Evolutionary conservation across 2,888 invertebrate species (phyloP).

Genomic region (Lasius fuliginosus): DNA sequence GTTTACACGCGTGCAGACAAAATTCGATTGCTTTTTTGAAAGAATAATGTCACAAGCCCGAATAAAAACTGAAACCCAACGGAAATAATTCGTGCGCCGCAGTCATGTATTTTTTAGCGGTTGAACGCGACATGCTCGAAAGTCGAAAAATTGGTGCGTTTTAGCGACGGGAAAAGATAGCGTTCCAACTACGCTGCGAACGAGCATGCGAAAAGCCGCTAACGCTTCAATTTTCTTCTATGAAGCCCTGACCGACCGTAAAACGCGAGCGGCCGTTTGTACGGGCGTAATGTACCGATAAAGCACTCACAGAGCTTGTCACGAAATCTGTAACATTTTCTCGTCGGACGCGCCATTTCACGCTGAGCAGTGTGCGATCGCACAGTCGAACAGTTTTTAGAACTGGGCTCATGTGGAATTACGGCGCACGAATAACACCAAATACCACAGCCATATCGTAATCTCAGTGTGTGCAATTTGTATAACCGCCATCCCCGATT

Average conservation of each 20-base stretch:
- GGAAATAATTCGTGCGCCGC: conserved; percentile 43
- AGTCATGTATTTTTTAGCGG: conserved; percentile 38
- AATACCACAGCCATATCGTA: conserved; percentile 62
- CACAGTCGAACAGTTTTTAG: conserved; percentile 62
- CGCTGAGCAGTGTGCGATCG: not conserved
- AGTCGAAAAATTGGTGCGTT: conserved; percentile 43
- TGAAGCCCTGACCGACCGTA: conserved; percentile 40
- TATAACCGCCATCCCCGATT: conserved; percentile 73
- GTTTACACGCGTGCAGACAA: conserved; percentile 23
- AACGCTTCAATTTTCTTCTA: conserved; percentile 54
- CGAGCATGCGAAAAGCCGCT: conserved; percentile 34
- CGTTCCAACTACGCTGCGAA: not conserved
- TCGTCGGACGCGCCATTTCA: conserved; percentile 50
- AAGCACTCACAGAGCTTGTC: conserved; percentile 36
- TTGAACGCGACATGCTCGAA: not conserved
- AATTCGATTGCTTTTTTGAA: conserved; percentile 27
- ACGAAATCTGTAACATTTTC: conserved; percentile 60
- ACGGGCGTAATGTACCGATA: conserved; percentile 34
- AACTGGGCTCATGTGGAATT: conserved; percentile 66
- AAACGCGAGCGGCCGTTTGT: conserved; percentile 41
- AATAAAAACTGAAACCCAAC: conserved; percentile 42
- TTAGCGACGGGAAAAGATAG: conserved; percentile 19
- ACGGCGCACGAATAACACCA: conserved; percentile 77
- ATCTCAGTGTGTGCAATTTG: conserved; percentile 66
- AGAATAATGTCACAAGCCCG: conserved; percentile 20